A percentile compares a stretch with the other conserved stretches of the same genome.
Evolutionary conservation across 2,888 invertebrate genomes (phyloP).

Genomic region (Chloromyia formosa): DNA sequence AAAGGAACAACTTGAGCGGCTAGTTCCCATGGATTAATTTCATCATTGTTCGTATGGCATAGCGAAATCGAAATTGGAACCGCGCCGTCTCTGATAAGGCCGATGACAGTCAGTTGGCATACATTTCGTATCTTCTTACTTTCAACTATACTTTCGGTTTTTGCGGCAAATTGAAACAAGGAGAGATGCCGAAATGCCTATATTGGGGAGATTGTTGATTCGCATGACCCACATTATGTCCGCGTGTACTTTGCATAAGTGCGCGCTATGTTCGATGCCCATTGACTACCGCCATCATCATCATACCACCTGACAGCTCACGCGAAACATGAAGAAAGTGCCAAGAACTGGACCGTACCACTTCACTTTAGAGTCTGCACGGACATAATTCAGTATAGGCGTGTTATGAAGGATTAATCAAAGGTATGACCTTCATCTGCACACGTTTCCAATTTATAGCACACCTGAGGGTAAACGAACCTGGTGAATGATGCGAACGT

Average conservation of each 20-base stretch:
- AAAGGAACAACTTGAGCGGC: conserved; percentile 43
- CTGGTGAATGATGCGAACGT: background rate
- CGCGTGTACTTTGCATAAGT: conserved; percentile 24
- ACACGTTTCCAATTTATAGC: conserved; percentile 12
- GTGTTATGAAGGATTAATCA: conserved; percentile 37
- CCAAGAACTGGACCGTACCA: conserved; percentile 34
- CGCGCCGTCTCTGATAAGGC: conserved; percentile 27
- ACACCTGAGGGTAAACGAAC: conserved; percentile 23
- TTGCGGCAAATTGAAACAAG: conserved; percentile 38
- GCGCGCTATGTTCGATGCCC: background rate
- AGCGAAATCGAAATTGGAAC: conserved; percentile 48
- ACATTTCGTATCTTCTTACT: conserved; percentile 38
- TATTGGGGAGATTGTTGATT: conserved; percentile 41
- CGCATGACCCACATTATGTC: conserved; percentile 32
- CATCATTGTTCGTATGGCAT: conserved; percentile 44
- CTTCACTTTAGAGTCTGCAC: background rate
- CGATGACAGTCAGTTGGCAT: conserved; percentile 33
- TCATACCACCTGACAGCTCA: background rate
- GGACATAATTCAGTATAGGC: conserved; percentile 12
- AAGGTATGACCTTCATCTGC: conserved; percentile 32
- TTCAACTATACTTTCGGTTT: conserved; percentile 39
- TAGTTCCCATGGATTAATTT: conserved; percentile 49
- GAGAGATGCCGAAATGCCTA: conserved; percentile 39
- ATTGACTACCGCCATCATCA: background rate
- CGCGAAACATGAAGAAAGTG: conserved; percentile 29